These are phyloP conservation scores for Carcinoscorpius rotundicauda DNA, from an alignment of 1,140 invertebrate species.

Conservation along the genomic window DNA sequence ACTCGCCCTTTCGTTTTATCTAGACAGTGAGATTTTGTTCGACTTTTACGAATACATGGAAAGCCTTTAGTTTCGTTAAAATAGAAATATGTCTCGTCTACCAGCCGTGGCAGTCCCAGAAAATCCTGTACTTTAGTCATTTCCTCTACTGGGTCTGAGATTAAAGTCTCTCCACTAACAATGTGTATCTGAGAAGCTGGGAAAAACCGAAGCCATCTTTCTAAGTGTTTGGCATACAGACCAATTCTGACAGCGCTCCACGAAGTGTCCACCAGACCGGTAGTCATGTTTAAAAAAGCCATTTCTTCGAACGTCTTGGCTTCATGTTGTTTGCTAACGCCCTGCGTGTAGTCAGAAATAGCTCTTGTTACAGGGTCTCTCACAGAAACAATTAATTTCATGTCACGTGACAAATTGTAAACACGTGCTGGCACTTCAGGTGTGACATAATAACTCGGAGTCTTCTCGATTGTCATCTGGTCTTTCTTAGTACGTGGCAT, in stretches of 20 bases:
- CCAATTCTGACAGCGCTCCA: conserved; percentile 80
- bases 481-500: conserved; percentile 74
- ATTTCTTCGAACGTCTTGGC: conserved; percentile 66
- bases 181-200: conserved; percentile 68
- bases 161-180: conserved; percentile 75
- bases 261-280: conserved; percentile 57
- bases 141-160: conserved; percentile 73
- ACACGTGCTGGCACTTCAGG: conserved; percentile 69
- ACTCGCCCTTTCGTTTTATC: conserved; percentile 84
- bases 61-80: conserved; percentile 90
- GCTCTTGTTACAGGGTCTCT: conserved; percentile 83
- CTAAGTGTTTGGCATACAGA: conserved; percentile 67
- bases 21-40: conserved; percentile 69
- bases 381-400: conserved; percentile 77
- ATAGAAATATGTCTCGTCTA: conserved; percentile 83
- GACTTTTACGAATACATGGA: conserved; percentile 72
- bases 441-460: conserved; percentile 85
- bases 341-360: conserved; percentile 83
- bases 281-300: conserved; percentile 51
- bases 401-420: conserved; percentile 67
- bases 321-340: conserved; percentile 50
- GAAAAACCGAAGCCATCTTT: conserved; percentile 76
- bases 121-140: conserved; percentile 74
- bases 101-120: conserved; percentile 65
- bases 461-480: conserved; percentile 89